These are phyloP conservation scores for Rhinogobius similis DNA, from an alignment of 2,113 vertebrate genomes.

Conservation along the genomic window DNA sequence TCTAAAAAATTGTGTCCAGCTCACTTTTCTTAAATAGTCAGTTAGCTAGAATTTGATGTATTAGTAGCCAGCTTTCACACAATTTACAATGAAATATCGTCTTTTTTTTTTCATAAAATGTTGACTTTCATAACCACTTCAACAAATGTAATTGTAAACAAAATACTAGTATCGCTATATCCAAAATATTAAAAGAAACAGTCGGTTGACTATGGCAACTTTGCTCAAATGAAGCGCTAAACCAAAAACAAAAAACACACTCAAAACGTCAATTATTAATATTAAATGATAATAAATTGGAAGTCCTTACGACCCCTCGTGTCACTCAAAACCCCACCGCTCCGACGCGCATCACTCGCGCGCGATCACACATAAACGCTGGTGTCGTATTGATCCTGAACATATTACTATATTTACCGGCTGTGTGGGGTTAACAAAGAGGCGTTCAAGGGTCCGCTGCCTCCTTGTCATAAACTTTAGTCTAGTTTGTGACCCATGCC, in stretches of 20 bases:
- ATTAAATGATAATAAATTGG: background rate
- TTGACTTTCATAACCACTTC: no score
- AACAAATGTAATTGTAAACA: no score
- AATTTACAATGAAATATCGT: no score
- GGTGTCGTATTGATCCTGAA: constrained; percentile 49
- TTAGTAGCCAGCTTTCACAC: no score
- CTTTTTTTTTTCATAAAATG: no score
- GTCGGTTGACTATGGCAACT: no score
- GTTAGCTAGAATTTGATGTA: no score
- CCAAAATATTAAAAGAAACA: no score
- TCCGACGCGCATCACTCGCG: constrained; percentile 24
- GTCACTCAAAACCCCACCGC: background rate
- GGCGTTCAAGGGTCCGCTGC: constrained; percentile 46
- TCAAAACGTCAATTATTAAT: background rate
- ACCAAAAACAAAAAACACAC: background rate
- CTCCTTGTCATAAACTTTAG: constrained; percentile 65
- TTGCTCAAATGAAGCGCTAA: no score
- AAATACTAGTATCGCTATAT: no score
- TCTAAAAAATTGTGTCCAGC: no score
- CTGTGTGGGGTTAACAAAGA: constrained; percentile 61
- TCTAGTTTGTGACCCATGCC: constrained; percentile 74
- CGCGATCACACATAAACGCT: constrained; percentile 49
- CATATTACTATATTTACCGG: constrained; percentile 26
- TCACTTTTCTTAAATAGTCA: no score
- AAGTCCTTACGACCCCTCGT: background rate